Evolutionary conservation across 2,888 invertebrate genomes (phyloP).

Genomic region (Drosophila testacea): DNA sequence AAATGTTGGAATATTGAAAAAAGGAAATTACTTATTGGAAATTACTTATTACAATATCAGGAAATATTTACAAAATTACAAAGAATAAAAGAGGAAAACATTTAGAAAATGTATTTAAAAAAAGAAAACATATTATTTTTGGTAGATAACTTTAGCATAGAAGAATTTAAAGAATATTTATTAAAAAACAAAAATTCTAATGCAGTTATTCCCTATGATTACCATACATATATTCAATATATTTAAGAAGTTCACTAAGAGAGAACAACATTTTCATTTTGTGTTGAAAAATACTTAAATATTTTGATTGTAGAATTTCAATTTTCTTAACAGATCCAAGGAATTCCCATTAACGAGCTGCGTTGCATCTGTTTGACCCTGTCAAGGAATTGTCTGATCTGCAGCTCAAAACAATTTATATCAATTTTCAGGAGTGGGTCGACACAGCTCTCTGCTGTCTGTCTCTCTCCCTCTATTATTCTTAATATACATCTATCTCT

Average conservation of each 20-base stretch:
- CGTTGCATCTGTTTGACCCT: conserved; percentile 48
- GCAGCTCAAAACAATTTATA: conserved; percentile 71
- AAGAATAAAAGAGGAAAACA: neutral
- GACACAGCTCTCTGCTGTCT: conserved; percentile 3
- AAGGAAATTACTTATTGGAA: too few relatives aligned
- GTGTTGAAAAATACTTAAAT: neutral
- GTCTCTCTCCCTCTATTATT: conserved; percentile 1
- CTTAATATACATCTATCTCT: conserved; percentile 6
- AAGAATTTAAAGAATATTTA: too few relatives aligned
- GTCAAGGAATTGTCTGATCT: conserved; percentile 66
- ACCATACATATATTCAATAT: too few relatives aligned
- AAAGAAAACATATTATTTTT: too few relatives aligned
- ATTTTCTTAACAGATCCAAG: conserved; percentile 14
- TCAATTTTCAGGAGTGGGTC: conserved; percentile 61
- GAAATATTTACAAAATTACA: too few relatives aligned
- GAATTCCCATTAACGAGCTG: conserved; percentile 33
- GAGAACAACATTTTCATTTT: neutral
- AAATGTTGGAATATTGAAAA: conserved; percentile 14
- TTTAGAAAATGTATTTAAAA: neutral
- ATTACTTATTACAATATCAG: too few relatives aligned
- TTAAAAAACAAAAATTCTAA: too few relatives aligned
- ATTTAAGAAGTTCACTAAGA: too few relatives aligned
- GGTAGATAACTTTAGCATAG: neutral
- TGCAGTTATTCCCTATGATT: too few relatives aligned
- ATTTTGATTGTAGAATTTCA: conserved; percentile 2